Base-by-base conservation (phyloP, 2,797 vertebrate species). In the Allobates femoralis region DNA sequence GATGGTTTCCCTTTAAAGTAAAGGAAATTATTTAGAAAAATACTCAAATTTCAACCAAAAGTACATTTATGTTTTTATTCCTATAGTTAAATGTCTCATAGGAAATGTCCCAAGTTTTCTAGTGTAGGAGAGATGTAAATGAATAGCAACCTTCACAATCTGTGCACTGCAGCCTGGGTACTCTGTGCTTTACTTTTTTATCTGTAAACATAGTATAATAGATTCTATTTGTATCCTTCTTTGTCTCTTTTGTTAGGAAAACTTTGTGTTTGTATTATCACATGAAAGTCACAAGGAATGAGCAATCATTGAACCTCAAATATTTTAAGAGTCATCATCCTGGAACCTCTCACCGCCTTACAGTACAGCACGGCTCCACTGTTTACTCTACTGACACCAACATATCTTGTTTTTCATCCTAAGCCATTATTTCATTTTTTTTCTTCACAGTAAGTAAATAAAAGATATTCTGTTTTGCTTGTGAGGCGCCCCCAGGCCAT, bases 221-320 rank as follows among this genome's bases (percentile, higher is more conserved):
- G 8, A 34, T 34, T 69, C 16, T 74, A 74, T 50, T 71, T 71
- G 34, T 41, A 74, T 74, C 28, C 11, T 3, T 15, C 11, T 46
- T 74, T 46, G 37, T 50, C 23, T 46, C 12, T 7, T 71, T 71
- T 71, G 37, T 19, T 41, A 18, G 30, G n/a, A 32, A 53, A 23
- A 77, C 28, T 32, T 26, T 34, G 30, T 56, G 18, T 77, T 32
- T 56, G 26, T 26, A 23, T 58, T 76, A 19, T 84, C 83, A 77
- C 55, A 67, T 77, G 74, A 66, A 37, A 69, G 46, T 55, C 62
- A 85, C 74, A 56, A 85, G 75, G 41, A 50, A n/a, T 85, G 28
- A 85, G 34, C 56, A 77, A 60, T 85, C 84, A 79, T 23, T 79
- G 64, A 85, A 79, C 84, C 76, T 23, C 50, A 69, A 79, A 67